A percentile compares a stretch with the other conserved stretches of the same genome.
phyloP scores from a whole-genome alignment of 2,888 invertebrate genomes.

The Ligdia adustata region DNA sequence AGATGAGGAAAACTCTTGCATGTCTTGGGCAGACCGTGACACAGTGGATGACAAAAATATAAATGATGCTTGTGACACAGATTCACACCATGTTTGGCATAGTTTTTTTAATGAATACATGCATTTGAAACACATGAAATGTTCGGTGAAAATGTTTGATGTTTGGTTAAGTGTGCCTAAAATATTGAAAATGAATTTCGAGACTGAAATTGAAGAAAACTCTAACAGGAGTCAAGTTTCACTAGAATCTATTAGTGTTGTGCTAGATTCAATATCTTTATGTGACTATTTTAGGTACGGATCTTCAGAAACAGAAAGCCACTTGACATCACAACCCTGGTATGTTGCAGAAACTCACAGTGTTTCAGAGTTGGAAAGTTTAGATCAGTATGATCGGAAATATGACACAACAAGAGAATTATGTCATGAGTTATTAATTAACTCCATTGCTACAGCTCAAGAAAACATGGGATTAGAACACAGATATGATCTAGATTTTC shows the following conservation, averaged over 20 bases:
- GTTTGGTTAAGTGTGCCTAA: constrained; percentile 71
- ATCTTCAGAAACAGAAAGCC: constrained; percentile 34
- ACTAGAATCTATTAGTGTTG: constrained; percentile 52
- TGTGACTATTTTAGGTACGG: constrained; percentile 56
- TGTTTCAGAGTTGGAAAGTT: constrained; percentile 65
- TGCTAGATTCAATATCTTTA: constrained; percentile 68
- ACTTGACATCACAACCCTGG: constrained; percentile 64
- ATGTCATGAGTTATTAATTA: constrained; percentile 48
- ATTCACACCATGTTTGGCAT: constrained; percentile 38
- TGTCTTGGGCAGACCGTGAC: constrained; percentile 67
- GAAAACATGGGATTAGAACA: constrained; percentile 40
- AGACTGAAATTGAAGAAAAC: constrained; percentile 35
- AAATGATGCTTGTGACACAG: constrained; percentile 26
- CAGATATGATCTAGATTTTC: constrained; percentile 46
- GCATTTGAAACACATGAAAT: constrained; percentile 37
- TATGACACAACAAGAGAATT: constrained; percentile 55
- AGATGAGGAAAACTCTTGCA: constrained; percentile 69
- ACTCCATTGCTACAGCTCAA: constrained; percentile 49
- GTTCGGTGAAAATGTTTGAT: constrained; percentile 47
- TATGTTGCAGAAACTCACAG: constrained; percentile 55
- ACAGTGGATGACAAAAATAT: constrained; percentile 42
- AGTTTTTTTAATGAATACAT: constrained; percentile 45
- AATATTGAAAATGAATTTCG: constrained; percentile 41
- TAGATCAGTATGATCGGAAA: constrained; percentile 50
- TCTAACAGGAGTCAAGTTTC: constrained; percentile 32